Evolutionary conservation across 2,113 vertebrate genomes (phyloP), one percentile per base, ranked within the genome.

Genomic region (Gracilinanus agilis): DNA sequence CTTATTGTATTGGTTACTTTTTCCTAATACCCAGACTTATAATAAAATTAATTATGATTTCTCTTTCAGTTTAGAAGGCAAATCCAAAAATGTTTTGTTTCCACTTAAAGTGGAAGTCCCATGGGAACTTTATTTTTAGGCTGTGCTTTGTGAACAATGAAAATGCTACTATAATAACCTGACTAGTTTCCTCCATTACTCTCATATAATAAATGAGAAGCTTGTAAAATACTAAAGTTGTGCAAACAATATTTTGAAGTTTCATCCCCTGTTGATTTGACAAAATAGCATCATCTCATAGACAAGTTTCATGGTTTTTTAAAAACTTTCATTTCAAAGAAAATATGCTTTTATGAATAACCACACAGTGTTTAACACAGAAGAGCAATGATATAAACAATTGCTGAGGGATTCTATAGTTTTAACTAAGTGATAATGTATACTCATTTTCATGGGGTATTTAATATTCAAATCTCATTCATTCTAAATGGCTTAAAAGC

Each of bases 391-490:
- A 23, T 3, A 44, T 67, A 94, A 94, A 91, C 53, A 94, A 1
- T 75, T 34, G n/a, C 55, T 67, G 75, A 91, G 11, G 27, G 1
- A 93, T 5, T 93, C 49, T 23, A 44, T 4, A 24, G 0, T 92
- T 94, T 92, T 90, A 40, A 54, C 1, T 88, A 88, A 92, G 55
- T 95, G 55, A 91, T 44, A 9, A 58, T 58, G 90, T 16, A 40
- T 44, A n/a, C 24, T 61, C 44, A 88, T 91, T 94, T 94, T 29
- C 93, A 75, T 94, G 61, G 88, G 44, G 56, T 40, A 90, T 55
- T 94, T 5, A 53, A 96, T 91, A 94, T 93, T 94, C 16, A 92
- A 91, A 93, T 94, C 91, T 27, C 54, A 25, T 94, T 95, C 94
- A 93, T 93, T 94, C 56, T 0, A 5, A 23, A 58, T 58, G 53